A percentile compares a stretch with the other conserved stretches of the same genome.
These are phyloP conservation scores for Antheraea yamamai DNA, from an alignment of 2,888 invertebrate species.

Conservation along the genomic window DNA sequence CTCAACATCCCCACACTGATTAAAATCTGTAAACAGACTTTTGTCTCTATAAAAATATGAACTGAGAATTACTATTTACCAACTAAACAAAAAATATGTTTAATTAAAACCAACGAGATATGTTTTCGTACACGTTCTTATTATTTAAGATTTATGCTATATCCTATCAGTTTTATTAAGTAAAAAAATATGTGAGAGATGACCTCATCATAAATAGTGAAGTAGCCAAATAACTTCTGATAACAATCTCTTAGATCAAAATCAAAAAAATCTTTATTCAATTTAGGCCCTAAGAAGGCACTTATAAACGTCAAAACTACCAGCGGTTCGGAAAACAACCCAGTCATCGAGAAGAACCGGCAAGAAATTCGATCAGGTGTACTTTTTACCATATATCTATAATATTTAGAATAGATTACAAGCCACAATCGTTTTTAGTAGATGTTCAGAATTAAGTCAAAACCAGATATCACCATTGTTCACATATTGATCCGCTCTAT, in stretches of 20 bases:
- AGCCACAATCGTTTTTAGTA: too few relatives aligned
- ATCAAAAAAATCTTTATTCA: too few relatives aligned
- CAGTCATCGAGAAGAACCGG: too few relatives aligned
- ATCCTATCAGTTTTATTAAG: not conserved
- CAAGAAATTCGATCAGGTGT: too few relatives aligned
- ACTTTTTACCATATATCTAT: too few relatives aligned
- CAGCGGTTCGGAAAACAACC: too few relatives aligned
- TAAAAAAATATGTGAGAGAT: not conserved
- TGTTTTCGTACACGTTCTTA: not conserved
- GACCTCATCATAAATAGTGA: not conserved
- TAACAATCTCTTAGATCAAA: not conserved
- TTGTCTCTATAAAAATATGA: slow-evolving; percentile 19
- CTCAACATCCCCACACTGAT: slow-evolving; percentile 6
- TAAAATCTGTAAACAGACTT: slow-evolving; percentile 20
- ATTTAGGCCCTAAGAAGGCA: too few relatives aligned
- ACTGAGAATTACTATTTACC: slow-evolving; percentile 19
- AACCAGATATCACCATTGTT: too few relatives aligned
- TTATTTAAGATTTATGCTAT: not conserved
- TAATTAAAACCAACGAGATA: slow-evolving; percentile 14
- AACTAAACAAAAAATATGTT: slow-evolving; percentile 10
- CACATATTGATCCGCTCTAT: too few relatives aligned
- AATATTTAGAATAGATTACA: too few relatives aligned
- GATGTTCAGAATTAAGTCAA: too few relatives aligned
- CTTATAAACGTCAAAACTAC: too few relatives aligned
- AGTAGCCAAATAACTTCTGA: not conserved